Base-by-base conservation (phyloP, 2,113 vertebrate genomes). In the Brienomyrus longianalis region DNA sequence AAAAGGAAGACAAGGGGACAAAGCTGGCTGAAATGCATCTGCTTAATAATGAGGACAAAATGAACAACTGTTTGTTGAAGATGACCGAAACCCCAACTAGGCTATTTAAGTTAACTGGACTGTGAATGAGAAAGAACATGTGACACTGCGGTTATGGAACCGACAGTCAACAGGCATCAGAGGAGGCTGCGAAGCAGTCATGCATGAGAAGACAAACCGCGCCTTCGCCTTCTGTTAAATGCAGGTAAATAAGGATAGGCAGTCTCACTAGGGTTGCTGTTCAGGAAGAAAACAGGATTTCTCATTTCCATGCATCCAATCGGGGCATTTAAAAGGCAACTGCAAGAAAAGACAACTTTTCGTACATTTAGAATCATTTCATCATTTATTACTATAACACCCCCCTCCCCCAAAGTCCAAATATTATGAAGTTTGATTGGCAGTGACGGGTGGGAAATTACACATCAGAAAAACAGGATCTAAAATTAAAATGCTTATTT, bases 381-480 rank as follows among this genome's bases (percentile, higher is more conserved):
- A 80, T 89, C 50, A 83, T 83, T 23, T 48, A 80, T 35, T 83
- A 89, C 51, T 70, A 70, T 11, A 31, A 70, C 62, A 84, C 54
- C 11, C 83, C 31, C 11, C 8, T 21, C 56, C 56, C 51, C 27
- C 15, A 19, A 35, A 47, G 48, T 83, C 77, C 52, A 91, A 91
- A 91, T 85, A 89, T 92, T 90, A 94, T 88, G 93, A 92, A 89
- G 89, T 92, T 92, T 87, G 92, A 89, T 91, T 93, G 94, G 95
- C 94, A 95, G 94, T 94, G 94, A 92, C 88, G 88, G 92, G 87
- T 70, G 43, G 87, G 35, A 62, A 86, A 48, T 54, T 85, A 50
- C 87, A 62, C 52, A 48, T 83, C 54, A 91, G 92, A 91, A 48
- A 91, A 54, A 92, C 91, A 90, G 77, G 89, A 87, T 90, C 91